Evolutionary conservation across 2,888 invertebrate species (phyloP).

Genomic region (Clepsis dumicolana): DNA sequence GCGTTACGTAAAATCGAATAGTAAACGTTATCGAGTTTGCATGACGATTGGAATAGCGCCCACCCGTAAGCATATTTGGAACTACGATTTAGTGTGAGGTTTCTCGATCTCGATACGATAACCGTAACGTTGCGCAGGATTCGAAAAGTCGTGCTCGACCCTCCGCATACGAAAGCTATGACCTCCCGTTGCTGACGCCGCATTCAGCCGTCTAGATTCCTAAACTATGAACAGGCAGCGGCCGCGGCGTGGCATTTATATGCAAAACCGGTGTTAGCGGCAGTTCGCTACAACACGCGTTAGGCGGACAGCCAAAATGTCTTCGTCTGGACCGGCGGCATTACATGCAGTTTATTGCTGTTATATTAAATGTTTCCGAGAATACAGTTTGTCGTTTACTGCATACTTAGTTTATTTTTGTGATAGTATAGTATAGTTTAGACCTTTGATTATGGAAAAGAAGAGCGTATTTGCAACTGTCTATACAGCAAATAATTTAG

Average conservation of each 20-base stretch:
- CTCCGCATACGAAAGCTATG: constrained; percentile 11
- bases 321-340: constrained; percentile 56
- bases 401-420: background rate
- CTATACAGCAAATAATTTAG: too few species aligned
- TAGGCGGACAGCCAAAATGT: constrained; percentile 69
- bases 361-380: constrained; percentile 7
- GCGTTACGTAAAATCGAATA: too few species aligned
- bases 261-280: constrained; percentile 35
- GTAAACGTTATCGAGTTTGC: too few species aligned
- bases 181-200: constrained; percentile 32
- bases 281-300: constrained; percentile 48
- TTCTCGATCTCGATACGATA: too few species aligned
- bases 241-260: constrained; percentile 35
- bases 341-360: constrained; percentile 31
- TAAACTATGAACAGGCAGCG: constrained; percentile 30
- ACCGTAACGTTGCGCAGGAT: too few species aligned
- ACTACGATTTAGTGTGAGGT: too few species aligned
- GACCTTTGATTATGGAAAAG: too few species aligned
- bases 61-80: too few species aligned
- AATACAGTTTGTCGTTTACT: background rate
- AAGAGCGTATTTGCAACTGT: too few species aligned
- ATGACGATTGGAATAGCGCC: too few species aligned
- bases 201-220: constrained; percentile 29
- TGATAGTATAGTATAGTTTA: too few species aligned
- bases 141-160: too few species aligned